A percentile compares a stretch with the other conserved stretches of the same genome.
Evolutionary conservation across 2,888 invertebrate species (phyloP).

Genomic region (Callosobruchus maculatus): DNA sequence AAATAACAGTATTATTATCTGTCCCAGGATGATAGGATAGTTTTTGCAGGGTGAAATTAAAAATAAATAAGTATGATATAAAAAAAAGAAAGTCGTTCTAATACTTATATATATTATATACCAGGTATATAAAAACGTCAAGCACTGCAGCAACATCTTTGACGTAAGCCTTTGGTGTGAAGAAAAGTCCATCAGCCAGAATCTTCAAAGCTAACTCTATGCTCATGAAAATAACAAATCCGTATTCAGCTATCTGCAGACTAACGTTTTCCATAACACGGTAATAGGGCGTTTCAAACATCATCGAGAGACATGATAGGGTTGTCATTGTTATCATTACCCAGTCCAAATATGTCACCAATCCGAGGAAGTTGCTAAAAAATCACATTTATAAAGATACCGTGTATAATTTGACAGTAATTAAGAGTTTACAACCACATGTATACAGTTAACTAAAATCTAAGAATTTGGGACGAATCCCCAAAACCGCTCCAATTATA

Average conservation of each 20-base stretch:
- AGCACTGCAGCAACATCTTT: slow-evolving; percentile 95
- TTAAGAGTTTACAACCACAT: no score
- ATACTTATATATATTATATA: slow-evolving; percentile 16
- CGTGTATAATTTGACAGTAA: no score
- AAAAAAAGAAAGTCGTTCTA: no score
- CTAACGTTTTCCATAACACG: slow-evolving; percentile 94
- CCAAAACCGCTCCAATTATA: no score
- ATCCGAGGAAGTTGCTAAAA: slow-evolving; percentile 89
- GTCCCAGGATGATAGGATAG: no score
- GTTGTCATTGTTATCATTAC: slow-evolving; percentile 98
- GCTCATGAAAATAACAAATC: slow-evolving; percentile 98
- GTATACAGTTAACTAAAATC: no score
- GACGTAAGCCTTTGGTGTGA: slow-evolving; percentile 97
- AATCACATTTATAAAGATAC: not conserved
- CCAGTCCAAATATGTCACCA: slow-evolving; percentile 99
- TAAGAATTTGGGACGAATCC: no score
- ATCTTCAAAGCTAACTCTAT: slow-evolving; percentile 93
- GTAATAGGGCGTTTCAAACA: slow-evolving; percentile 94
- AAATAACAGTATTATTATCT: no score
- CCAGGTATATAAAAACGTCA: slow-evolving; percentile 96
- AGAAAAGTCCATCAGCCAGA: slow-evolving; percentile 94
- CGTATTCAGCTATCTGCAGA: slow-evolving; percentile 92
- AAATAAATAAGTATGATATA: no score
- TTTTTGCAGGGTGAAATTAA: no score
- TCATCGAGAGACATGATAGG: slow-evolving; percentile 96